A percentile compares a stretch with the other conserved stretches of the same genome.
These are phyloP conservation scores for Bolborhynchus lineola DNA, from an alignment of 2,113 vertebrate species.

Conservation along the genomic window DNA sequence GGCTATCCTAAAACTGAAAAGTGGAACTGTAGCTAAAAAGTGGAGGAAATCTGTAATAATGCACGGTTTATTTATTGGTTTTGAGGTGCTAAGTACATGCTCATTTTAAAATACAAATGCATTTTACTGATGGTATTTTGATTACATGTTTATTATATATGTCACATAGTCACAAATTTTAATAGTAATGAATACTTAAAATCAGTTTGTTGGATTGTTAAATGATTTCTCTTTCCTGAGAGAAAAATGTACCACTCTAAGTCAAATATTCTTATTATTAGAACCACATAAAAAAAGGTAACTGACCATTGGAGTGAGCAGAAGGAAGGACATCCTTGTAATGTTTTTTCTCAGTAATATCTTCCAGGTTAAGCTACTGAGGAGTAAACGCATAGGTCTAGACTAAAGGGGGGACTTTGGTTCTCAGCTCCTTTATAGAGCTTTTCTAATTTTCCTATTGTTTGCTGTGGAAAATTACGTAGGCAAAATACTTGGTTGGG, in stretches of 20 bases:
- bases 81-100: not conserved
- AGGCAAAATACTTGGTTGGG: not conserved
- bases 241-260: not conserved
- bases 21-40: not conserved
- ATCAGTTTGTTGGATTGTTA: not conserved
- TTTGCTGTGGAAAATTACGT: not conserved
- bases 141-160: not conserved
- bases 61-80: not conserved
- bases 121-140: not conserved
- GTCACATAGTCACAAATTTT: not conserved
- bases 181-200: not conserved
- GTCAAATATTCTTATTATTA: not conserved
- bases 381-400: not conserved
- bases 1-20: not conserved
- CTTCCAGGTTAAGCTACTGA: not conserved
- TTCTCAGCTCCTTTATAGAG: not conserved
- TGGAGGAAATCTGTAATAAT: not conserved
- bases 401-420: not conserved
- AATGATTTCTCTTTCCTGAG: not conserved
- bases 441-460: not conserved
- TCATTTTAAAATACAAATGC: not conserved
- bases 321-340: not conserved
- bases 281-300: not conserved
- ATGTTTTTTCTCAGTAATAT: not conserved
- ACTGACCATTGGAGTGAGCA: fast-evolving